phyloP scores from a whole-genome alignment of 2,113 vertebrate species.

The Caranx ignobilis region DNA sequence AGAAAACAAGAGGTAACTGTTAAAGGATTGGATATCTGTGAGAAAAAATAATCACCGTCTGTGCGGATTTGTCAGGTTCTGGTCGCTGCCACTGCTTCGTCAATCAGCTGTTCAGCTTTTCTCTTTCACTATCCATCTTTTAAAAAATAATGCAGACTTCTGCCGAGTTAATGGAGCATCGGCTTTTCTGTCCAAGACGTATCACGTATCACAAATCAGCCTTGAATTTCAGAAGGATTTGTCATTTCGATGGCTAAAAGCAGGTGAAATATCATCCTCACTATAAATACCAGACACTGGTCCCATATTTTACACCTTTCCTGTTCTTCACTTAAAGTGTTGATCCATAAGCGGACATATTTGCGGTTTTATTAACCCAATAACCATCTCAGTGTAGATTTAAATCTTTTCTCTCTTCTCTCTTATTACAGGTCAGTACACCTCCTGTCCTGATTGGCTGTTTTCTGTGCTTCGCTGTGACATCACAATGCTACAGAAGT shows the following conservation, averaged over 20 bases:
- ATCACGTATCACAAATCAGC: background rate
- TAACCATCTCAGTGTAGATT: no score
- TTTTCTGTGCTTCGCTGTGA: no score
- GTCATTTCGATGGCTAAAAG: background rate
- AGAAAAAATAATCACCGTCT: conserved; percentile 1
- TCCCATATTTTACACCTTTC: no score
- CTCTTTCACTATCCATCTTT: background rate
- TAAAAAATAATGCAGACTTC: background rate
- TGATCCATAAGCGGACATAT: no score
- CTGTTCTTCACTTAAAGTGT: no score
- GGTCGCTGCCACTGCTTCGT: background rate
- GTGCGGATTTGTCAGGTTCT: conserved; percentile 10
- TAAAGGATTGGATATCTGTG: background rate
- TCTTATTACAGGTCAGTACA: no score
- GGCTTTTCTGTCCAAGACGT: background rate
- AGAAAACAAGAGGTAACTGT: background rate
- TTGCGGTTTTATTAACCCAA: no score
- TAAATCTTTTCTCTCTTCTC: no score
- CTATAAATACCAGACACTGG: background rate
- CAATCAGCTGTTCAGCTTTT: background rate
- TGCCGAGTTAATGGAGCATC: background rate
- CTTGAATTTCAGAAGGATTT: background rate
- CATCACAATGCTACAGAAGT: no score
- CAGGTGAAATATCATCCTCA: background rate
- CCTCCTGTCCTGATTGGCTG: no score